A percentile compares a stretch with the other conserved stretches of the same genome.
Evolutionary conservation across 2,797 vertebrate genomes (phyloP).

Genomic region (Nannoperca obscura): DNA sequence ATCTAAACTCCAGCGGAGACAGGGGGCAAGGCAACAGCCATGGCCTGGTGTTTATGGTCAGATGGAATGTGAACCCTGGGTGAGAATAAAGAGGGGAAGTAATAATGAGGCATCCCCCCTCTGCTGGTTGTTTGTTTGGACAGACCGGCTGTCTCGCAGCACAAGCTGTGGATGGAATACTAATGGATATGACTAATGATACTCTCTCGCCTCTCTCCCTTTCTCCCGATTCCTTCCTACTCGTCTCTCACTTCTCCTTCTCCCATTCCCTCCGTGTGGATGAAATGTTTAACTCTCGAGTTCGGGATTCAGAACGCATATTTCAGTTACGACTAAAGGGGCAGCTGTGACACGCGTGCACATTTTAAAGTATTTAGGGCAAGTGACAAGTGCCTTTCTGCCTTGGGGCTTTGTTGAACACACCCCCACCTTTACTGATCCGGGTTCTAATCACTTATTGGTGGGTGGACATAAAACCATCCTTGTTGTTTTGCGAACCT

Average conservation of each 20-base stretch:
- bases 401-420: constrained; percentile 32
- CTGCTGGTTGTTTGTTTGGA: constrained; percentile 81
- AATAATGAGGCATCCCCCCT: constrained; percentile 74
- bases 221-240: constrained; percentile 45
- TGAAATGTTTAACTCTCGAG: constrained; percentile 28
- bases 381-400: constrained; percentile 7
- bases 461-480: constrained; percentile 72
- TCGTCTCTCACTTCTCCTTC: constrained; percentile 27
- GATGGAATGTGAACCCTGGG: constrained; percentile 77
- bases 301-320: constrained; percentile 31
- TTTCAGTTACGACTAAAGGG: constrained; percentile 8
- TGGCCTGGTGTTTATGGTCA: constrained; percentile 71
- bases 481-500: constrained; percentile 39
- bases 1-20: constrained; percentile 65
- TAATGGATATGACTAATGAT: constrained; percentile 77
- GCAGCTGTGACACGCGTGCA: constrained; percentile 18
- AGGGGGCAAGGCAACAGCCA: constrained; percentile 55
- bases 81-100: constrained; percentile 66
- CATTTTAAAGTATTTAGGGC: constrained; percentile 33
- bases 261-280: constrained; percentile 25
- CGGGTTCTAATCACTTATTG: constrained; percentile 58
- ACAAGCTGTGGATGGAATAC: constrained; percentile 77
- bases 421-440: constrained; percentile 46
- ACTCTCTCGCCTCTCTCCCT: constrained; percentile 48
- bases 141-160: constrained; percentile 78